These are phyloP conservation scores for Embiotoca jacksoni DNA, from an alignment of 2,113 vertebrate species.

Conservation along the genomic window DNA sequence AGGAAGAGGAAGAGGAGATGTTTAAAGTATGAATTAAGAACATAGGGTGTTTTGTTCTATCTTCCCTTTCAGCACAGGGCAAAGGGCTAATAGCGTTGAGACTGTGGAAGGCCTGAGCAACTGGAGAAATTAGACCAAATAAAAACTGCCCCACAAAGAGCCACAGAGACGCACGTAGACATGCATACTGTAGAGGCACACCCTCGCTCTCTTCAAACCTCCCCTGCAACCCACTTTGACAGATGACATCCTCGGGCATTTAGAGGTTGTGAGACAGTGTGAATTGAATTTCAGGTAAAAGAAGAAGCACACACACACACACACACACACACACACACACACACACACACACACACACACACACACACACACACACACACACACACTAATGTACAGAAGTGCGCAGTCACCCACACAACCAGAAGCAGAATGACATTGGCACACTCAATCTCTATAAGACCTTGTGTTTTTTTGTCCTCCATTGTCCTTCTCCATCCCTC, in stretches of 20 bases:
- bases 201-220: constrained; percentile 36
- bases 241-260: constrained; percentile 56
- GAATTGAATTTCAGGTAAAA: constrained; percentile 58
- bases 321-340: constrained; percentile 7
- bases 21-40: constrained; percentile 3
- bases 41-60: constrained; percentile 16
- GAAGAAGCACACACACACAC: constrained; percentile 1
- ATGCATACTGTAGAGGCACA: constrained; percentile 32
- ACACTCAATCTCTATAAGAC: constrained; percentile 47
- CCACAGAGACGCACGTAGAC: constrained; percentile 22
- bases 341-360: constrained; percentile 9
- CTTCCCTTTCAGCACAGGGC: constrained; percentile 47
- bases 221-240: constrained; percentile 47
- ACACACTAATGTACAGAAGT: constrained; percentile 9
- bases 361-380: constrained; percentile 10
- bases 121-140: constrained; percentile 66
- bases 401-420: constrained; percentile 4
- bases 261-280: constrained; percentile 48
- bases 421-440: constrained; percentile 49
- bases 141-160: constrained; percentile 49
- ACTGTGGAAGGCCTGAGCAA: constrained; percentile 51
- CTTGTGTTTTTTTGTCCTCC: constrained; percentile 16
- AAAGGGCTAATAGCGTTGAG: constrained; percentile 71
- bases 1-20: background rate
- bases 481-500: background rate